These are phyloP conservation scores for Pipra filicauda DNA, from an alignment of 2,113 vertebrate genomes.

Conservation along the genomic window DNA sequence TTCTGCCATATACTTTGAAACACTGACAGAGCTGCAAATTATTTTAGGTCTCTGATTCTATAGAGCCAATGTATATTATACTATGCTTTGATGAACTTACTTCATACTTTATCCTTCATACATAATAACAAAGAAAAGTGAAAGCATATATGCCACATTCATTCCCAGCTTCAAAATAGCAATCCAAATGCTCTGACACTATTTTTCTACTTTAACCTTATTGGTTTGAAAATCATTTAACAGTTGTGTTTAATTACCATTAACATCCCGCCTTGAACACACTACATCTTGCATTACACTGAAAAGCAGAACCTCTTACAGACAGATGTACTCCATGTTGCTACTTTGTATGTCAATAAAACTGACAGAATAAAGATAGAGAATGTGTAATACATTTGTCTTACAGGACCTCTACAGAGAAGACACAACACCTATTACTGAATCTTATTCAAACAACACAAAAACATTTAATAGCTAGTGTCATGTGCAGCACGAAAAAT, in stretches of 20 bases:
- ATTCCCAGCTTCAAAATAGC: neutral
- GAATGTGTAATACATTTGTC: slow-evolving; percentile 36
- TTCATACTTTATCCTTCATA: neutral
- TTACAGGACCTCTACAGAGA: slow-evolving; percentile 24
- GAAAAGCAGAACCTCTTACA: slow-evolving; percentile 14
- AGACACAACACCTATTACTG: neutral
- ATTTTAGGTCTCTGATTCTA: neutral
- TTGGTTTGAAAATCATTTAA: neutral
- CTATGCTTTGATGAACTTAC: neutral
- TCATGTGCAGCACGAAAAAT: neutral
- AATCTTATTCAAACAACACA: slow-evolving; percentile 8
- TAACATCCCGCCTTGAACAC: neutral
- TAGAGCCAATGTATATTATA: neutral
- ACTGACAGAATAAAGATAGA: slow-evolving; percentile 34
- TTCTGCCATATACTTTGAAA: neutral
- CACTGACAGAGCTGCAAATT: neutral
- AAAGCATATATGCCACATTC: neutral
- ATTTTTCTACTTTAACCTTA: neutral
- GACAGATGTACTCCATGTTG: slow-evolving; percentile 3
- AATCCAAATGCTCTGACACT: neutral
- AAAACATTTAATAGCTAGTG: neutral
- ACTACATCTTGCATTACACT: neutral
- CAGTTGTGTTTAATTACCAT: slow-evolving; percentile 14
- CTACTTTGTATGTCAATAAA: slow-evolving; percentile 34
- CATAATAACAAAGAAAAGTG: neutral